Conservation (phyloP, 2,888 invertebrate species). For the Thyatira batis region DNA sequence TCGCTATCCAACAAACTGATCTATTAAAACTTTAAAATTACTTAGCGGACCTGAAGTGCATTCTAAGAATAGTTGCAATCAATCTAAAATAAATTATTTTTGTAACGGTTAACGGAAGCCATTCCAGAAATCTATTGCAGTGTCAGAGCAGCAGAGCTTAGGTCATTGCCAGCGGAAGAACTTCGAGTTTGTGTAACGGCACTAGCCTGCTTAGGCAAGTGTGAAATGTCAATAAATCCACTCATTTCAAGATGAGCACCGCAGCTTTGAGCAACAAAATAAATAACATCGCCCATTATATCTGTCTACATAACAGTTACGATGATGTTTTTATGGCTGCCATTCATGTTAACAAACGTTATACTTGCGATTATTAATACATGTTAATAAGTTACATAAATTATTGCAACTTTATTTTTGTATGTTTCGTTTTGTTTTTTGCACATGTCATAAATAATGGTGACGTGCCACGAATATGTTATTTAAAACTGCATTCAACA, state of each 20-base stretch:
- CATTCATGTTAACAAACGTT: conserved; percentile 1
- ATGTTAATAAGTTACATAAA: conserved; percentile 1
- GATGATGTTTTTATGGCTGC: background rate
- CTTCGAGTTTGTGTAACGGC: conserved; percentile 58
- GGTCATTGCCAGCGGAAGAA: conserved; percentile 73
- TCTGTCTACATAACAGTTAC: background rate
- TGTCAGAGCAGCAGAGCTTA: conserved; percentile 29
- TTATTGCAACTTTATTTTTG: conserved; percentile 3
- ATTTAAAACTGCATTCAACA: conserved; percentile 7
- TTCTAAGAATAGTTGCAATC: no score
- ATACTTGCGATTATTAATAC: conserved; percentile 2
- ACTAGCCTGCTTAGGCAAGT: conserved; percentile 43
- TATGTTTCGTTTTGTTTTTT: background rate
- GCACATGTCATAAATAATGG: background rate
- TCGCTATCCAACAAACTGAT: no score
- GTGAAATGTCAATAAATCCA: conserved; percentile 60
- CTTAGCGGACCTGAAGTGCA: background rate
- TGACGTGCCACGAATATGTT: background rate
- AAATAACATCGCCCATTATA: background rate
- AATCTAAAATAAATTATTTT: background rate
- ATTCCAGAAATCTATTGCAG: background rate
- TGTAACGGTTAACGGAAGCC: background rate
- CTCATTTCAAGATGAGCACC: conserved; percentile 12
- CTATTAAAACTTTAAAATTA: no score
- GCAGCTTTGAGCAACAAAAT: conserved; percentile 6